Evolutionary conservation across 2,888 invertebrate species (phyloP), one percentile per base, ranked within the genome.

Genomic region (Cosmopolites sordidus): DNA sequence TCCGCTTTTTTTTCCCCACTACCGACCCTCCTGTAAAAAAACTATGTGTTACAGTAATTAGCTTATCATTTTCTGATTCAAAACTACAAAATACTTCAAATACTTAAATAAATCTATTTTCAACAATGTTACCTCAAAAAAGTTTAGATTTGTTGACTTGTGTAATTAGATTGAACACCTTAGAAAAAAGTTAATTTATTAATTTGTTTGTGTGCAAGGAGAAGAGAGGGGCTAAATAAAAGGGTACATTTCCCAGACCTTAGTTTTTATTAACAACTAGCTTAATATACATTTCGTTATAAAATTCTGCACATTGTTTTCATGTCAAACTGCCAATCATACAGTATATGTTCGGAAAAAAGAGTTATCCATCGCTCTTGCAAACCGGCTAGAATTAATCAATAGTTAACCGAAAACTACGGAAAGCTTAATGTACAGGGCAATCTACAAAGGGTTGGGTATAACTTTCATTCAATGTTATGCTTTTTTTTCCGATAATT

Each of bases 221-320:
- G 4, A 22, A 22, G 3, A 22, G 22, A 5, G 33, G 33, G n/a
- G n/a, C n/a, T n/a, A n/a, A n/a, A n/a, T n/a, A 54, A 44, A 3
- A 40, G 44, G 29, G 1, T 22, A 39, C 5, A 29, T 27, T 56
- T 72, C 73, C 73, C 73, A 71, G 70, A 71, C 73, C 73, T 72
- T 70, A 72, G 66, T 68, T 72, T 73, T 72, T 71, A 65, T 74
- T 72, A 74, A 73, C 73, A 73, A 73, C 73, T 72, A 73, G 71
- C 70, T 15, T 58, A 48, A 72, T 59, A 72, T 73, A 74, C 73
- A 62, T 69, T 68, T 54, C 49, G 66, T 69, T 69, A 70, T 53
- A 70, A 72, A 67, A 68, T 66, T 33, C 33, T 33, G 33, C 33
- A 33, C 33, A 33, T 33, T 5, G 12, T 33, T 5, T n/a, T 33